Evolutionary conservation across 2,113 vertebrate species (phyloP).

Genomic region (Strix uralensis): DNA sequence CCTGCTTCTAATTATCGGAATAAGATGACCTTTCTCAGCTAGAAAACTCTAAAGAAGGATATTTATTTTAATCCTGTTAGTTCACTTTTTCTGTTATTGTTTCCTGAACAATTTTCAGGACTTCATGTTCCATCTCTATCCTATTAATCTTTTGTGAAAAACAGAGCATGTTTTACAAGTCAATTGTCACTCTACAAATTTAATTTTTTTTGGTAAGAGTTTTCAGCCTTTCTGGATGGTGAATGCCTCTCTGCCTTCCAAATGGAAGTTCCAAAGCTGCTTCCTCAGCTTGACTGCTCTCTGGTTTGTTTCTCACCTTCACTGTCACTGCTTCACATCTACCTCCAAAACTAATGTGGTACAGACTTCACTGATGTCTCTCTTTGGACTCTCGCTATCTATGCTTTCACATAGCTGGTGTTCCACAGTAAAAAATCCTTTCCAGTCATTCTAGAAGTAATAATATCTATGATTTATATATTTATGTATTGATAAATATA

Average conservation of each 20-base stretch:
- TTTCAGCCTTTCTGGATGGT: background rate
- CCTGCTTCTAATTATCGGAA: background rate
- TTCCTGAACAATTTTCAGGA: background rate
- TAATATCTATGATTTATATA: background rate
- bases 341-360: background rate
- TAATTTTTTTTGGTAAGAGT: background rate
- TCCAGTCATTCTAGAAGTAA: background rate
- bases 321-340: background rate
- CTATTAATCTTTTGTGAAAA: background rate
- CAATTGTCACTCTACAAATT: rapidly evolving
- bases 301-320: background rate
- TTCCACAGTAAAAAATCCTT: background rate
- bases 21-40: background rate
- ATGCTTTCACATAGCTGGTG: background rate
- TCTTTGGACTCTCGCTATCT: background rate
- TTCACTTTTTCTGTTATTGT: background rate
- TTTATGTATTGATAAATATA: background rate
- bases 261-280: background rate
- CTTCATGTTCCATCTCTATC: background rate
- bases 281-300: background rate
- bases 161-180: rapidly evolving
- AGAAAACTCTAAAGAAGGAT: background rate
- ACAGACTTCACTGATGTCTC: background rate
- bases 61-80: background rate
- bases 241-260: background rate